Base-by-base conservation (phyloP, 1,140 invertebrate genomes). In the Sinella curviseta region DNA sequence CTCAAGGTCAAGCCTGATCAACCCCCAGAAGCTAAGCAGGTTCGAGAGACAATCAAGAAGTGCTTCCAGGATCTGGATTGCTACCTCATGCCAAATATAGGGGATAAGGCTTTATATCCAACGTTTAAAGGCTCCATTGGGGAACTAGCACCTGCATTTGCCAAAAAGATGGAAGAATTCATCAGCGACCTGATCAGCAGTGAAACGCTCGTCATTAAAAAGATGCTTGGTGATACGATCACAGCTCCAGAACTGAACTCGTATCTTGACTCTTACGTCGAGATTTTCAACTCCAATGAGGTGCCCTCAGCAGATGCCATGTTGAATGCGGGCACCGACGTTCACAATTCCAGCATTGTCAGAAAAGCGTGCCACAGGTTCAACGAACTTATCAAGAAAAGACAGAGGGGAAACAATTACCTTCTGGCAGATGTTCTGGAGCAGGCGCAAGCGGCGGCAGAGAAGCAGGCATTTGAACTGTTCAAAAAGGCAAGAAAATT, bases 1-100 rank as follows among this genome's bases (percentile, higher is more conserved):
- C 30, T 82, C 17, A 55, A 78, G 17, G n/a, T 74, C 17, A 77
- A 77, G 30, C 26, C 60, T 0, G 17, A 74, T 16, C 77, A 55
- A 3, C 20, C 28, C 3, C 70, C 78, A 12, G 60, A 31, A 0
- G 34, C 54, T 8, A 77, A 74, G 28, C 1, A 76, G 17, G 54
- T 82, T 24, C 70, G 81, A 1, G 65, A 77, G 31, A 36, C 48
- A 0, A 28, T 82, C 1, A 30, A 60, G 12, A 30, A 70, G 20
- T 82, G 79, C 70, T 82, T 82, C 70, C 35, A 78, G 14, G 31
- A 80, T 26, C n/a, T 80, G 31, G 48, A 55, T 8, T 80, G 78
- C 57, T 80, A 35, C 54, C 65, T 82, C 0, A 60, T 82, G 57
- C 81, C 81, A 4, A 28, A 74, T 36, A 70, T 77, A 16, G 81